Conservation (phyloP, 64 coral and sea anemone genomes). For the Trachythela sp. region DNA sequence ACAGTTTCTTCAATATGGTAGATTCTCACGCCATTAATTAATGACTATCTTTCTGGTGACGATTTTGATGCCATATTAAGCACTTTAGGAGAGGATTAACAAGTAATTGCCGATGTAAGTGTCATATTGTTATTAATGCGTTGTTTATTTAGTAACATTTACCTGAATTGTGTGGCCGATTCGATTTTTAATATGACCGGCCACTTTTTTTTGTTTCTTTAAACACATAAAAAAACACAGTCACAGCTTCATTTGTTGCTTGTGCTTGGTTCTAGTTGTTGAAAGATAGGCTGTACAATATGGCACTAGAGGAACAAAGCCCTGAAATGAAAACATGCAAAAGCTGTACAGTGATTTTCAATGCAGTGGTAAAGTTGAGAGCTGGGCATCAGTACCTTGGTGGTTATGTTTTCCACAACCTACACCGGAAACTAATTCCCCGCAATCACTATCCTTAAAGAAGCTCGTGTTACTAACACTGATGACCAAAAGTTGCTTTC, state of each 20-base stretch:
- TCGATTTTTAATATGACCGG: no score
- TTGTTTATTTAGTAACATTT: no score
- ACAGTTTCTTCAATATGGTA: no score
- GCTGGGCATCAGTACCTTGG: not conserved
- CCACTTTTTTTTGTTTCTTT: no score
- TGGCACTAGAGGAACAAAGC: not conserved
- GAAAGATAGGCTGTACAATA: no score
- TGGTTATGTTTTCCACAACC: conserved; percentile 3
- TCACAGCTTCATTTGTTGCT: no score
- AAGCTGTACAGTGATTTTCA: not conserved
- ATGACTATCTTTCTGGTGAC: no score
- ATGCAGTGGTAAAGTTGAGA: not conserved
- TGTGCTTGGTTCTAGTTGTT: no score
- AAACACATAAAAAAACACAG: no score
- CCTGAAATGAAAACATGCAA: not conserved
- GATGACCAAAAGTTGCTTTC: not conserved
- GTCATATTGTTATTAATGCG: not conserved
- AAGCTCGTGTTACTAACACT: not conserved
- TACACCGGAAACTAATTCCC: not conserved
- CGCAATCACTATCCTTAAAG: not conserved
- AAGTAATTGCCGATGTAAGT: not conserved
- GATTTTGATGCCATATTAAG: not conserved
- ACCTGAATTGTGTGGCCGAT: no score
- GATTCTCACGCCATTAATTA: no score
- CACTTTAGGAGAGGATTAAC: not conserved